phyloP scores from a whole-genome alignment of 2,888 invertebrate species.

The Pristionchus maxplancki region DNA sequence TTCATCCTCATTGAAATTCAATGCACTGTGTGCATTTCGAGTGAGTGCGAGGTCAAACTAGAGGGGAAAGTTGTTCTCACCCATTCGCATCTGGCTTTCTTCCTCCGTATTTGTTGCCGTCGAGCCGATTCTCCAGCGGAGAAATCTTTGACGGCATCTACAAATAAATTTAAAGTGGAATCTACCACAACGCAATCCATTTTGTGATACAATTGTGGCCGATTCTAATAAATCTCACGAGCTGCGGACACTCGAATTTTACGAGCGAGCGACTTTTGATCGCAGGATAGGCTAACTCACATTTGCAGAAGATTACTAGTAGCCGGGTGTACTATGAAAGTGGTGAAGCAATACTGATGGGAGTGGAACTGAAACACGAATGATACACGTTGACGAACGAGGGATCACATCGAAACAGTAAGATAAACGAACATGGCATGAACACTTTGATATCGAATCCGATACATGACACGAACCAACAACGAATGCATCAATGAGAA shows the following conservation, averaged over 20 bases:
- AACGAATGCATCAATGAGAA: neutral
- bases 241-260: constrained; percentile 3
- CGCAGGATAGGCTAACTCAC: neutral
- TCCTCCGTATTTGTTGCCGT: constrained; percentile 36
- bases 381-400: neutral
- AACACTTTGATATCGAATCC: too few relatives aligned
- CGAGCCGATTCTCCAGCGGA: constrained; percentile 43
- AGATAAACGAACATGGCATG: neutral
- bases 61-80: neutral
- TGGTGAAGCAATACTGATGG: neutral
- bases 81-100: constrained; percentile 36
- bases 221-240: constrained; percentile 38
- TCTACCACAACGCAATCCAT: neutral
- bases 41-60: neutral
- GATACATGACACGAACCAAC: neutral
- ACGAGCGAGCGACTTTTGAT: neutral
- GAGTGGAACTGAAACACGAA: constrained; percentile 10
- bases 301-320: constrained; percentile 25
- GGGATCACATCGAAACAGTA: neutral
- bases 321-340: constrained; percentile 7
- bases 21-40: neutral
- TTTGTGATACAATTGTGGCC: neutral
- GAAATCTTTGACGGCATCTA: constrained; percentile 47
- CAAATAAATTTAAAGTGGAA: neutral
- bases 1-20: neutral